Evolutionary conservation across 2,113 vertebrate species (phyloP), one percentile per base, ranked within the genome.

Genomic region (Grallaria varia): DNA sequence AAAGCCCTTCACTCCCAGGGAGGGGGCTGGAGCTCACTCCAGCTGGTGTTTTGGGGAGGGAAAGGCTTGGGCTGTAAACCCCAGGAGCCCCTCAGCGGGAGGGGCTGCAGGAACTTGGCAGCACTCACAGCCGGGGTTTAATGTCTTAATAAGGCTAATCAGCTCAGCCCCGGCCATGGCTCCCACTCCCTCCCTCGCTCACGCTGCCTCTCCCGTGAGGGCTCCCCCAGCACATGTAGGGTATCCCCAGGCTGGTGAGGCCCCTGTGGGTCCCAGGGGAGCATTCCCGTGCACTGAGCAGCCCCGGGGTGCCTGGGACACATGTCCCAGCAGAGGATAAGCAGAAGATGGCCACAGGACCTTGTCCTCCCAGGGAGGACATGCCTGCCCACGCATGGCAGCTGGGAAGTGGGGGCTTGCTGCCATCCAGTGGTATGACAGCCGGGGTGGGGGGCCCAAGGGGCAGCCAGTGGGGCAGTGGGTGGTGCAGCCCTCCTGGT

Each of bases 131-230:
- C 45, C 7, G 0, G 68, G 93, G 83, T 94, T 97, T 97, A 96
- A 94, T 95, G 87, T 93, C 95, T 96, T 97, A 97, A 97, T 96
- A 96, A 94, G 91, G 90, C 84, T 97, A 97, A 97, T 97, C 89
- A 3, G 94, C 95, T 96, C 79, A 95, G 76, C 78, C 81, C 39
- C 42, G 72, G 72, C 93, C 3, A 9, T 24, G 2, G 4, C 59
- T 76, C 31, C 8, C 0, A 0, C 47, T 56, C 63, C 68, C 23
- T 59, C 73, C 84, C 56, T 84, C 15, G 0, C 72, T 87, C 58
- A 53, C 17, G 0, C 45, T 17, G 1, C 55, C 17, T 24, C 47
- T 71, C 71, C 55, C 8, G 8, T 45, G 63, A 59, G 63, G 33
- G 24, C 68, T 84, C 31, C 33, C 35, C 30, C 80, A 77, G 85